These are phyloP conservation scores for Osmoderma eremita DNA, from an alignment of 2,888 invertebrate genomes.

Conservation along the genomic window DNA sequence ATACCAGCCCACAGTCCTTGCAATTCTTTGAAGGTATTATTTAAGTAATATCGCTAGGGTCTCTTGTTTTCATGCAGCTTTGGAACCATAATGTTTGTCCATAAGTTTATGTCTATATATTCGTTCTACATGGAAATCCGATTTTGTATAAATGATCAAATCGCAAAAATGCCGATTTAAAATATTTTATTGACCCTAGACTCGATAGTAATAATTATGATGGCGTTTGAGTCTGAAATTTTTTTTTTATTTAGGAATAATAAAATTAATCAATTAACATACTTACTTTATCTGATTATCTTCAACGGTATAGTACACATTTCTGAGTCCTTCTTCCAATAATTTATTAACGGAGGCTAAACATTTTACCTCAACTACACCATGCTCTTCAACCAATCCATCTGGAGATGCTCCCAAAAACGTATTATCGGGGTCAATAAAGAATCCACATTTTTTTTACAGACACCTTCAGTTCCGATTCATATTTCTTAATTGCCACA, in stretches of 20 bases:
- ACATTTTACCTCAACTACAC: slow-evolving; percentile 2
- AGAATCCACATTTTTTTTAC: not conserved
- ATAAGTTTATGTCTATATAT: not conserved
- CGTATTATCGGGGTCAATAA: not conserved
- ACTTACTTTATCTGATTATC: not conserved
- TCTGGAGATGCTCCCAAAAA: not conserved
- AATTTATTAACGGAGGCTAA: not conserved
- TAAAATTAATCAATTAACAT: not conserved
- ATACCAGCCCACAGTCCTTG: no score
- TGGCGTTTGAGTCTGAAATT: not conserved
- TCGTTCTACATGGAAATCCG: not conserved
- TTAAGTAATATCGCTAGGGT: no score
- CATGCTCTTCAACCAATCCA: not conserved
- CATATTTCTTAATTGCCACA: not conserved
- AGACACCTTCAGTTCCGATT: not conserved
- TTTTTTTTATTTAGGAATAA: not conserved
- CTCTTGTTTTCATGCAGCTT: not conserved
- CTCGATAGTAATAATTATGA: not conserved
- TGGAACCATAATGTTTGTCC: not conserved
- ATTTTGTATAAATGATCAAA: not conserved
- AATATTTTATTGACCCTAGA: not conserved
- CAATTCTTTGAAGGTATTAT: no score
- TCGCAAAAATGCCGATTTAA: not conserved
- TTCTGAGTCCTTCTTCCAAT: not conserved
- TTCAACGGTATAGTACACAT: not conserved